Conservation (phyloP, 2,113 vertebrate species). For the Esox niger region DNA sequence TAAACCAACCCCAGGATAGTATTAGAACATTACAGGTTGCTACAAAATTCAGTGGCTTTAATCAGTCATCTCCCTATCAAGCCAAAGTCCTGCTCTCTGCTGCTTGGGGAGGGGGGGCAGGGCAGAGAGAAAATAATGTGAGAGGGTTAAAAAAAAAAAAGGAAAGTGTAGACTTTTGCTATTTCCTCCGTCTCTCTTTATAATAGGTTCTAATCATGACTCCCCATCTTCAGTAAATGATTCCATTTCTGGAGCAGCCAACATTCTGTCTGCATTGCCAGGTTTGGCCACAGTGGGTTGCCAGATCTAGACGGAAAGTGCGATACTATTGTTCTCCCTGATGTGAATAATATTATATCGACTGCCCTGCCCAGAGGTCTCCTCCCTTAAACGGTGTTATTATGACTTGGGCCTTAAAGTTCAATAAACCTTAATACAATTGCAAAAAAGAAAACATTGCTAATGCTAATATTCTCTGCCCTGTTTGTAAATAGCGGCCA, state of each 20-base stretch:
- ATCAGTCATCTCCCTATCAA: constrained; percentile 32
- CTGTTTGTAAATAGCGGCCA: not conserved
- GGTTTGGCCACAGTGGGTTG: too few relatives aligned
- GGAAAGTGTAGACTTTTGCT: too few relatives aligned
- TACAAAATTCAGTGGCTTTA: constrained; percentile 21
- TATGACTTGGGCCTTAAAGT: constrained; percentile 2
- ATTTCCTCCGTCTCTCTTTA: not conserved
- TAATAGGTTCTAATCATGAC: constrained; percentile 39
- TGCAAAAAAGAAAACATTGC: not conserved
- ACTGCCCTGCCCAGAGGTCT: constrained; percentile 29
- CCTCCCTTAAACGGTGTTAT: constrained; percentile 19
- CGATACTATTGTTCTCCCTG: constrained; percentile 37
- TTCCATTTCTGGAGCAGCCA: constrained; percentile 29
- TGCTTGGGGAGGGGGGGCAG: constrained; percentile 15
- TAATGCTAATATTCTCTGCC: not conserved
- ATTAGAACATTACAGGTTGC: constrained; percentile 12
- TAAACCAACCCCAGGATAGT: too few relatives aligned
- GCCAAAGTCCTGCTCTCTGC: constrained; percentile 25
- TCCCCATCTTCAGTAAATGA: constrained; percentile 33
- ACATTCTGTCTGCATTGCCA: constrained; percentile 27
- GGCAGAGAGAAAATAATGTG: too few relatives aligned
- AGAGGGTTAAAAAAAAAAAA: too few relatives aligned
- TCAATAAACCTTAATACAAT: constrained; percentile 3
- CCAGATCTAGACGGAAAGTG: constrained; percentile 25
- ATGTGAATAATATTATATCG: constrained; percentile 29